Evolutionary conservation across 2,888 invertebrate species (phyloP).

Genomic region (Belgica antarctica): DNA sequence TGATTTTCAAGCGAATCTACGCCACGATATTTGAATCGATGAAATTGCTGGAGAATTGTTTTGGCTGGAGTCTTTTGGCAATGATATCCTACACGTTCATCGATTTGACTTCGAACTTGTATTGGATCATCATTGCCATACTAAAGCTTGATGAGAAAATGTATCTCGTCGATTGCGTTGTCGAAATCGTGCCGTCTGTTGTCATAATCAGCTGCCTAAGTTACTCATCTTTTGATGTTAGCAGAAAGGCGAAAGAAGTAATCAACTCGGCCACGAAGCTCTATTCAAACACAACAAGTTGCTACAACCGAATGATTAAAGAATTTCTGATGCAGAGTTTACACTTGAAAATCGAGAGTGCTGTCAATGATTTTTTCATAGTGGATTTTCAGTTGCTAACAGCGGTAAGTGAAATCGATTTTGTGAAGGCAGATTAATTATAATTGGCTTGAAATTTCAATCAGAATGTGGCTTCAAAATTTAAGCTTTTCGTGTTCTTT

Average conservation of each 20-base stretch:
- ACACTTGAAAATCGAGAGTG: slow-evolving; percentile 21
- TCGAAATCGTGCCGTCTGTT: neutral
- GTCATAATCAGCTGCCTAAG: slow-evolving; percentile 10
- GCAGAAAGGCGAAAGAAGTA: neutral
- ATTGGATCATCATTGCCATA: slow-evolving; percentile 25
- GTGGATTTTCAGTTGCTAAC: slow-evolving; percentile 26
- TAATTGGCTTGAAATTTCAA: neutral
- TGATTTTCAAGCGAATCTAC: slow-evolving; percentile 12
- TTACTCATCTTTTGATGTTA: slow-evolving; percentile 32
- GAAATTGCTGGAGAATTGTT: slow-evolving; percentile 15
- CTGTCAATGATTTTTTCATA: slow-evolving; percentile 30
- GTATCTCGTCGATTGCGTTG: neutral
- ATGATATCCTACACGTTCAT: slow-evolving; percentile 32
- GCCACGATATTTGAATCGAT: slow-evolving; percentile 9
- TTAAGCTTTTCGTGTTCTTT: no score
- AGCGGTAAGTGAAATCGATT: neutral
- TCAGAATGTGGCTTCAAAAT: no score
- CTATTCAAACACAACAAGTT: neutral
- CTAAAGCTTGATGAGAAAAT: slow-evolving; percentile 6
- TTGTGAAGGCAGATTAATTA: neutral
- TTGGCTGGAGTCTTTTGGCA: slow-evolving; percentile 24
- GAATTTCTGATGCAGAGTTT: slow-evolving; percentile 28
- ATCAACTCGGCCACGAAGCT: neutral
- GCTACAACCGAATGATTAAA: neutral
- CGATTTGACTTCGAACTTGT: slow-evolving; percentile 29